These are phyloP conservation scores for Leptopilina boulardi DNA, from an alignment of 1,140 invertebrate genomes.

Conservation along the genomic window DNA sequence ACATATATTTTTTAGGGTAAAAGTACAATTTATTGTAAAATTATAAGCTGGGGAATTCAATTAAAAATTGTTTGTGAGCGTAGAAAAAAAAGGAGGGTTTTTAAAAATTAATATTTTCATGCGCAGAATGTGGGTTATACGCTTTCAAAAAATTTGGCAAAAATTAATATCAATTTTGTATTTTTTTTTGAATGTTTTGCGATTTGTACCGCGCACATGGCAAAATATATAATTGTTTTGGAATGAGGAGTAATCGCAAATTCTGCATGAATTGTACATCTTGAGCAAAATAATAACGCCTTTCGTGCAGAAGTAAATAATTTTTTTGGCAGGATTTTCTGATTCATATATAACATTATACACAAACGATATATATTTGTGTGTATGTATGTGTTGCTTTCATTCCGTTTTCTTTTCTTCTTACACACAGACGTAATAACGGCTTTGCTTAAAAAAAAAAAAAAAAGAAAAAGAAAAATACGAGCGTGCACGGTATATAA, in stretches of 20 bases:
- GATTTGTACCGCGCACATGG: not conserved
- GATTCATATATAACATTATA: not conserved
- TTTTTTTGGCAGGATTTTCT: slow-evolving; percentile 21
- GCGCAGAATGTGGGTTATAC: too few relatives aligned
- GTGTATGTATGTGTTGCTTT: not conserved
- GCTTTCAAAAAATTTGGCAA: too few relatives aligned
- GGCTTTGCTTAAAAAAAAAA: not conserved
- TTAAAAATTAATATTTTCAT: not conserved
- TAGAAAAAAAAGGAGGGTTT: too few relatives aligned
- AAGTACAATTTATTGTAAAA: too few relatives aligned
- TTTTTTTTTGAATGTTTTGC: not conserved
- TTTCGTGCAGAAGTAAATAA: slow-evolving; percentile 28
- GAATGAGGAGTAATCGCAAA: not conserved
- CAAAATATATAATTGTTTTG: not conserved
- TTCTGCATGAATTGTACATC: slow-evolving; percentile 6
- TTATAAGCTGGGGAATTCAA: too few relatives aligned
- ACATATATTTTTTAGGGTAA: too few relatives aligned
- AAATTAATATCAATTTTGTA: not conserved
- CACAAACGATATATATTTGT: too few relatives aligned
- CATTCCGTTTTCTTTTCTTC: not conserved
- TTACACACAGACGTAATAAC: not conserved
- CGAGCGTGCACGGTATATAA: slow-evolving; percentile 11
- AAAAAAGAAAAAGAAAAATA: too few relatives aligned
- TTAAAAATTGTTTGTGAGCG: too few relatives aligned
- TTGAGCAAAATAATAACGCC: not conserved